A percentile compares a stretch with the other conserved stretches of the same genome.
phyloP scores from a whole-genome alignment of 2,113 vertebrate species.

The Cyanoliseus patagonus region DNA sequence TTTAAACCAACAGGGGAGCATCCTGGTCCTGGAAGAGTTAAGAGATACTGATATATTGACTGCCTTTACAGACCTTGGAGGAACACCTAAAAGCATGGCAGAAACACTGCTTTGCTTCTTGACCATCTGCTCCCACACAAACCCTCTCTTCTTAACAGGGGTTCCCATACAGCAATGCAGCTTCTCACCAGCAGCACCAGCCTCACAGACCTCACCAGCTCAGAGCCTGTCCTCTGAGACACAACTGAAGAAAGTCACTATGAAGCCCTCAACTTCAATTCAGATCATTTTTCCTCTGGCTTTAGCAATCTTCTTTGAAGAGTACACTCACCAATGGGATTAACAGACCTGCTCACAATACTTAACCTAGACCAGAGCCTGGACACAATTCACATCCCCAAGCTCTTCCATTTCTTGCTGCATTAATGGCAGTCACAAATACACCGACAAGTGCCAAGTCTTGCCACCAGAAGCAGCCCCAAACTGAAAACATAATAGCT shows the following conservation, averaged over 20 bases:
- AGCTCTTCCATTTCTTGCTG: not conserved
- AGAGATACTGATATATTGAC: not conserved
- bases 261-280: not conserved
- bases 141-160: not conserved
- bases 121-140: not conserved
- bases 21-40: not conserved
- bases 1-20: not conserved
- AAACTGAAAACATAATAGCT: not conserved
- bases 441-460: not conserved
- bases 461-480: not conserved
- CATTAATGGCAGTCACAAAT: not conserved
- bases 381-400: not conserved
- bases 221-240: fast-evolving
- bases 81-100: not conserved
- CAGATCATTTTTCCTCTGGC: not conserved
- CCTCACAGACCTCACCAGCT: not conserved
- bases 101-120: not conserved
- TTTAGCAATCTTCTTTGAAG: not conserved
- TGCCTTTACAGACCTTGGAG: not conserved
- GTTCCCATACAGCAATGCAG: not conserved
- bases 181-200: not conserved
- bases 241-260: not conserved
- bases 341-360: not conserved
- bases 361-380: not conserved
- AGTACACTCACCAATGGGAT: not conserved